These are phyloP conservation scores for Blera fallax DNA, from an alignment of 2,888 invertebrate genomes.

Conservation along the genomic window DNA sequence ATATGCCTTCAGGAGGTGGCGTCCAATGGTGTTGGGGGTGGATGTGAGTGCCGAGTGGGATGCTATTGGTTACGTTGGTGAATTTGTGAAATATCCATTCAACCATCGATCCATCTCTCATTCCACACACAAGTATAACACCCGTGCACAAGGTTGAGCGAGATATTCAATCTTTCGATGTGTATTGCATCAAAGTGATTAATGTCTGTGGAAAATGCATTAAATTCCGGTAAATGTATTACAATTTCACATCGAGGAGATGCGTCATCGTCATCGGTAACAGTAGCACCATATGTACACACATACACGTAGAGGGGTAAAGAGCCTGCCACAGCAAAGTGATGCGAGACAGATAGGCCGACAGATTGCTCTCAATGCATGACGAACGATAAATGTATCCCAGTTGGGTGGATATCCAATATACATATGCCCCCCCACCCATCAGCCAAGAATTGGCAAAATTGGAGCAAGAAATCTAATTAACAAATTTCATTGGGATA, in stretches of 20 bases:
- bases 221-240: conserved; percentile 82
- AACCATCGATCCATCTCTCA: conserved; percentile 41
- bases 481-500: conserved; percentile 68
- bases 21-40: neutral
- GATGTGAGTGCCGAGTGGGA: neutral
- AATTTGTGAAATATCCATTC: conserved; percentile 64
- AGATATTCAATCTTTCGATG: conserved; percentile 73
- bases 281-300: neutral
- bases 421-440: neutral
- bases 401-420: neutral
- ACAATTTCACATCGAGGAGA: conserved; percentile 78
- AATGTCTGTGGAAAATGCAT: conserved; percentile 82
- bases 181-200: conserved; percentile 79
- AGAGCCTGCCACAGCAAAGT: too few species aligned
- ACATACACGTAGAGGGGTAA: neutral
- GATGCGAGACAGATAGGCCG: conserved; percentile 54
- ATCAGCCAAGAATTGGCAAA: conserved; percentile 61
- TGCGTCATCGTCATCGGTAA: conserved; percentile 61
- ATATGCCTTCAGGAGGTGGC: conserved; percentile 66
- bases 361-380: conserved; percentile 63
- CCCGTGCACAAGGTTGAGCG: neutral
- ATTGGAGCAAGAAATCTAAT: conserved; percentile 71
- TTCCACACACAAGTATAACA: neutral
- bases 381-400: conserved; percentile 37
- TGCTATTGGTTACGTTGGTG: conserved; percentile 64